These are phyloP conservation scores for Andrena bicolor DNA, from an alignment of 2,888 invertebrate species.

Conservation along the genomic window DNA sequence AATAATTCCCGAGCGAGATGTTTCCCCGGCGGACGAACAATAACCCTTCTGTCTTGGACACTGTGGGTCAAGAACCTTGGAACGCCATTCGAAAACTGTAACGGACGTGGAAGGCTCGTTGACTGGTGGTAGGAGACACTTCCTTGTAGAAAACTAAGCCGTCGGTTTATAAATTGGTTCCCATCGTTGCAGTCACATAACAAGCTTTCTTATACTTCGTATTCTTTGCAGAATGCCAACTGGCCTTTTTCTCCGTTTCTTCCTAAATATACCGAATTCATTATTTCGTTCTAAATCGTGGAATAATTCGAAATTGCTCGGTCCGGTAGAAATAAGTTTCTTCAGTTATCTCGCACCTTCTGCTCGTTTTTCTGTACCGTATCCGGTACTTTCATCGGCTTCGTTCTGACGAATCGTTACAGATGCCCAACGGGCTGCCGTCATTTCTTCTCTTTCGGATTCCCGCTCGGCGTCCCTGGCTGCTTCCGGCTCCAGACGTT, in stretches of 20 bases:
- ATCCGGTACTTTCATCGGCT: conserved; percentile 39
- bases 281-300: too few relatives aligned
- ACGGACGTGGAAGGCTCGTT: background rate
- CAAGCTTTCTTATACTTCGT: too few relatives aligned
- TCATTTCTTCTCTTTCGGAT: conserved; percentile 16
- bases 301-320: background rate
- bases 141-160: too few relatives aligned
- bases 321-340: background rate
- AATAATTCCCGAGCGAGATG: conserved; percentile 39
- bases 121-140: background rate
- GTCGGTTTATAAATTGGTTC: too few relatives aligned
- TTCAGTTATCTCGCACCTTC: background rate
- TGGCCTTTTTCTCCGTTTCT: too few relatives aligned
- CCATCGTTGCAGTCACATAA: too few relatives aligned
- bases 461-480: conserved; percentile 17
- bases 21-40: conserved; percentile 31
- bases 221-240: too few relatives aligned
- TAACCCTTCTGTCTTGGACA: conserved; percentile 35
- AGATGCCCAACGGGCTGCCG: background rate
- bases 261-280: too few relatives aligned
- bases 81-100: background rate
- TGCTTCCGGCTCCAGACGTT: conserved; percentile 36
- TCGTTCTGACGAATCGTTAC: conserved; percentile 20
- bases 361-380: background rate
- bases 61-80: background rate